A percentile compares a stretch with the other conserved stretches of the same genome.
Evolutionary conservation across 1,140 invertebrate genomes (phyloP).

Genomic region (Eriosoma lanigerum): DNA sequence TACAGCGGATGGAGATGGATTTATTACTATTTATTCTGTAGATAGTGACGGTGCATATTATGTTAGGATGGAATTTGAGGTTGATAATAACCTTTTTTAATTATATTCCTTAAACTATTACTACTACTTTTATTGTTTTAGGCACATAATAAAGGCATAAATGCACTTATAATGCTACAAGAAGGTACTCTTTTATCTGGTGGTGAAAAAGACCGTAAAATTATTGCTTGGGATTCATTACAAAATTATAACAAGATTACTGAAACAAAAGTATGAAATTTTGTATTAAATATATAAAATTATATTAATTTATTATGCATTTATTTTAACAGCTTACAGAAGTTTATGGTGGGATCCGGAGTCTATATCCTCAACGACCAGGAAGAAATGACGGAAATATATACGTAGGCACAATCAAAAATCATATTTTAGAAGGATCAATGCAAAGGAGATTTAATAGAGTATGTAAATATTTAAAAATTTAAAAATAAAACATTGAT

Average conservation of each 20-base stretch:
- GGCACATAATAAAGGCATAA: conserved; percentile 84
- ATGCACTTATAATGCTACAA: conserved; percentile 80
- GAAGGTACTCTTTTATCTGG: conserved; percentile 87
- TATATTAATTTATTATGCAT: background rate
- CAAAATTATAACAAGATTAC: conserved; percentile 89
- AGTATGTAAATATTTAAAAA: conserved; percentile 58
- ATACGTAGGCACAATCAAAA: conserved; percentile 89
- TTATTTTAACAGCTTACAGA: conserved; percentile 71
- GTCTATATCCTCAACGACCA: conserved; percentile 81
- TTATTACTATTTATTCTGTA: conserved; percentile 89
- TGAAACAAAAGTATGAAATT: conserved; percentile 75
- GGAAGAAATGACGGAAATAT: conserved; percentile 85
- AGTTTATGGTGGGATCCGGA: conserved; percentile 78
- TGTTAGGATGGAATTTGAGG: conserved; percentile 82
- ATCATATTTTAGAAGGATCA: conserved; percentile 91
- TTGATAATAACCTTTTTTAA: conserved; percentile 54
- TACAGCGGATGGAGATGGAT: conserved; percentile 90
- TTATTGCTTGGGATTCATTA: conserved; percentile 87
- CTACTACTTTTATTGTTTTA: conserved; percentile 55
- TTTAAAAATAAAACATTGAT: background rate
- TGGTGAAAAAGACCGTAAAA: conserved; percentile 84
- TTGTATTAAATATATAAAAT: background rate
- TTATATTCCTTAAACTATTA: background rate
- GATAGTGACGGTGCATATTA: conserved; percentile 86
- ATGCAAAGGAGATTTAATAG: conserved; percentile 86